Evolutionary conservation across 2,888 invertebrate genomes (phyloP).

Genomic region (Platycheirus albimanus): DNA sequence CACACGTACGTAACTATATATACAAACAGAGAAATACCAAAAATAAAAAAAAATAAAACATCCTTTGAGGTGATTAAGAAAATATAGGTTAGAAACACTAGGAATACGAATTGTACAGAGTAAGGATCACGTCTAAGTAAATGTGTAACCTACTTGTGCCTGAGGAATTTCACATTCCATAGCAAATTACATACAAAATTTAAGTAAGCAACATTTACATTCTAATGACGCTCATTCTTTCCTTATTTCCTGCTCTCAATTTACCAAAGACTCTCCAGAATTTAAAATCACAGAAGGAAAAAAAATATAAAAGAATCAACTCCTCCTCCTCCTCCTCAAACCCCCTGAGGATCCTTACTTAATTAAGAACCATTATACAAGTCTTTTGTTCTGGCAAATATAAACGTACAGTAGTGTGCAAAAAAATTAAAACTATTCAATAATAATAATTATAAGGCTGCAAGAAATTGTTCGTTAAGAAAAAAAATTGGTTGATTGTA

Average conservation of each 20-base stretch:
- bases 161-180: constrained; percentile 23
- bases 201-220: constrained; percentile 34
- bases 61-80: constrained; percentile 40
- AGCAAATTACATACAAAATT: constrained; percentile 32
- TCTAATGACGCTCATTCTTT: constrained; percentile 32
- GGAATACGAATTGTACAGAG: neutral
- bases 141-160: constrained; percentile 30
- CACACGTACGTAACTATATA: no score
- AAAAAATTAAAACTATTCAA: neutral
- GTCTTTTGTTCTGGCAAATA: constrained; percentile 21
- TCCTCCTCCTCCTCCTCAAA: neutral
- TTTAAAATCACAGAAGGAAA: constrained; percentile 30
- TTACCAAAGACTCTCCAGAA: constrained; percentile 38
- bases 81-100: constrained; percentile 21
- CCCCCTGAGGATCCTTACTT: constrained; percentile 44
- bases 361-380: constrained; percentile 62
- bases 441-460: no score
- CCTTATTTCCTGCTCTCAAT: constrained; percentile 26
- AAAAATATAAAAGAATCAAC: neutral
- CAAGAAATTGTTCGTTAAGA: no score
- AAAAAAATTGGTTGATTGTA: no score
- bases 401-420: constrained; percentile 5
- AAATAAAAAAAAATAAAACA: no score
- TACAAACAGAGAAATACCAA: constrained; percentile 10
- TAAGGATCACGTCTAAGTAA: constrained; percentile 11